Conservation (phyloP, 2,888 invertebrate genomes). For the Drosophila borealis region DNA sequence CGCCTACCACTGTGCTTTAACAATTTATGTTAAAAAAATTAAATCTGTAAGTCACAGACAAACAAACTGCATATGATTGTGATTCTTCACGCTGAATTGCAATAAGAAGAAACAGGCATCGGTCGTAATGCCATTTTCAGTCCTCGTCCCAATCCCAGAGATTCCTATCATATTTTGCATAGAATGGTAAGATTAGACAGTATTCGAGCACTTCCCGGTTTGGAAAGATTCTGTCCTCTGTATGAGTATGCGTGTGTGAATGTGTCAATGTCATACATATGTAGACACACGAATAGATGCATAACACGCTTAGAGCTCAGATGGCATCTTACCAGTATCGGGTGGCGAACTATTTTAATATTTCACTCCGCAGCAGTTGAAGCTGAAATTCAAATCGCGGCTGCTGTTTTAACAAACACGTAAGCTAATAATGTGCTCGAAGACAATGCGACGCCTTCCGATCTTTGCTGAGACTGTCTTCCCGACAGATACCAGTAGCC, state of each 20-base stretch:
- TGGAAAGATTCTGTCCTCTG: constrained; percentile 15
- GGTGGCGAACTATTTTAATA: constrained; percentile 69
- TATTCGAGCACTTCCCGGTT: constrained; percentile 7
- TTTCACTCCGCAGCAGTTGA: constrained; percentile 41
- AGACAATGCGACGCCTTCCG: constrained; percentile 70
- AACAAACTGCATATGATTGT: constrained; percentile 67
- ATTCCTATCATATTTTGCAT: constrained; percentile 80
- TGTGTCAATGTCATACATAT: constrained; percentile 54
- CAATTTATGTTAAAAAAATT: constrained; percentile 34
- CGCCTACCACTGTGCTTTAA: constrained; percentile 34
- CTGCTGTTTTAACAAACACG: constrained; percentile 72
- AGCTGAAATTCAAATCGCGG: constrained; percentile 67
- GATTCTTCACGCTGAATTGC: constrained; percentile 67
- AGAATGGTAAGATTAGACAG: constrained; percentile 65
- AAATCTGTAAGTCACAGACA: constrained; percentile 7
- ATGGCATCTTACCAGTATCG: constrained; percentile 35
- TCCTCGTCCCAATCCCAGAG: constrained; percentile 27
- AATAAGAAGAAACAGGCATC: constrained; percentile 36
- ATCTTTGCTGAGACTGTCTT: constrained; percentile 6
- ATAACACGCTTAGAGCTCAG: constrained; percentile 25
- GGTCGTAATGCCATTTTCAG: constrained; percentile 19
- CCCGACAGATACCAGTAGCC: constrained; percentile 4
- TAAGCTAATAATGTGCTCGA: constrained; percentile 70
- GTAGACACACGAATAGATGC: constrained; percentile 49
- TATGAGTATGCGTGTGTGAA: neutral